phyloP scores from a whole-genome alignment of 2,797 vertebrate species.

The Poecilia wingei region DNA sequence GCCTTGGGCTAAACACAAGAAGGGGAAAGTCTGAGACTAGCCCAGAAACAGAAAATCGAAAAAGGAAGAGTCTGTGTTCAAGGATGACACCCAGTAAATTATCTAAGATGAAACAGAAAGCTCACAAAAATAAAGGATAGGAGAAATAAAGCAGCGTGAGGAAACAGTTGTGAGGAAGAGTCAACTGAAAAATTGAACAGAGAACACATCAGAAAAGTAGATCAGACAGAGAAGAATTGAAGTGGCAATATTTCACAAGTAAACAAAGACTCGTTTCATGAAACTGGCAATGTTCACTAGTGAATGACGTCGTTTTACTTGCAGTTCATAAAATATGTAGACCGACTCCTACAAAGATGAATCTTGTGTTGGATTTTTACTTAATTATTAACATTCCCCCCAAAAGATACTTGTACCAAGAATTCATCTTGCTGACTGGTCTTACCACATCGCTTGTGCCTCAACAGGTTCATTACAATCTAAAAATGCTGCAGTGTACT shows the following conservation, averaged over 20 bases:
- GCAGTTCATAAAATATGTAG: slow-evolving; percentile 43
- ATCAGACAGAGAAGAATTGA: slow-evolving; percentile 38
- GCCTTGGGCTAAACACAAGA: slow-evolving; percentile 50
- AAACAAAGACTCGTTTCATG: slow-evolving; percentile 39
- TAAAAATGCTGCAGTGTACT: background rate
- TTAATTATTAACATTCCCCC: slow-evolving; percentile 32
- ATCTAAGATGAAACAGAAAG: slow-evolving; percentile 24
- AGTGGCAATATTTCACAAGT: slow-evolving; percentile 24
- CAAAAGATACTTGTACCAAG: slow-evolving; percentile 12
- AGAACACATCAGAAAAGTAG: slow-evolving; percentile 23
- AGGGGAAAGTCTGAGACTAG: slow-evolving; percentile 27
- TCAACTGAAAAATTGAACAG: slow-evolving; percentile 18
- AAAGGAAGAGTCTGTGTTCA: slow-evolving; percentile 25
- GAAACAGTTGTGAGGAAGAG: slow-evolving; percentile 16
- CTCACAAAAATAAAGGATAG: slow-evolving; percentile 27
- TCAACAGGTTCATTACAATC: background rate
- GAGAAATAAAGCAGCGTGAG: slow-evolving; percentile 11
- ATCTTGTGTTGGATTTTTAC: background rate
- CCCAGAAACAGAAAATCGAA: slow-evolving; percentile 24
- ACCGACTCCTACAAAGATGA: slow-evolving; percentile 8
- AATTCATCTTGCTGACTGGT: slow-evolving; percentile 4
- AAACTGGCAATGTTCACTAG: slow-evolving; percentile 28
- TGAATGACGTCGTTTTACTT: slow-evolving; percentile 29
- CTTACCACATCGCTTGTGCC: background rate
- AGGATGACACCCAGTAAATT: slow-evolving; percentile 27